Conservation (phyloP, 2,888 invertebrate species). For the Uropetala carovei region DNA sequence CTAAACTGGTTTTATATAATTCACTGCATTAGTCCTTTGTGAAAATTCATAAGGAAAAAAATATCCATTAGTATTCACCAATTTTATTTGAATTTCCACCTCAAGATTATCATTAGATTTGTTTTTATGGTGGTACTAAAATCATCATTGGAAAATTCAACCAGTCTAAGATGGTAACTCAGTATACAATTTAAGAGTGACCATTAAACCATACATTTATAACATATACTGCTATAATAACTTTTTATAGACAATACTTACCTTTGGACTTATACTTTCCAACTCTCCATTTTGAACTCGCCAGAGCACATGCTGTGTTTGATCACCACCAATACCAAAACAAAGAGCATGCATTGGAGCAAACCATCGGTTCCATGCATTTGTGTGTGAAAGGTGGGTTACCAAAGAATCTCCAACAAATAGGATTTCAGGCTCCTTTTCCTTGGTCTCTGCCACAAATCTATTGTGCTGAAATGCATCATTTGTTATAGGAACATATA, state of each 20-base stretch:
- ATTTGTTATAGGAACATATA: conserved; percentile 62
- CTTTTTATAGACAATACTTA: conserved; percentile 72
- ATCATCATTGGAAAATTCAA: no score
- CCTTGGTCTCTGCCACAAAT: conserved; percentile 89
- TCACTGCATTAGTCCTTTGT: no score
- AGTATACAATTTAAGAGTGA: no score
- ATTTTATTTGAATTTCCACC: no score
- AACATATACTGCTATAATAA: no score
- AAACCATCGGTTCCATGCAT: conserved; percentile 93
- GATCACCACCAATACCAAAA: conserved; percentile 92
- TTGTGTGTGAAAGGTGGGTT: conserved; percentile 88
- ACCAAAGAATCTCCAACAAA: conserved; percentile 94
- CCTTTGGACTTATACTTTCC: conserved; percentile 92
- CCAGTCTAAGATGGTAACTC: no score
- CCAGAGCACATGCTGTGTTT: conserved; percentile 93
- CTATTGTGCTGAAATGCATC: conserved; percentile 85
- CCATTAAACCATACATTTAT: no score
- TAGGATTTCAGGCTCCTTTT: conserved; percentile 94
- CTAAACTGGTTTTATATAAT: no score
- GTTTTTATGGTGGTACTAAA: no score
- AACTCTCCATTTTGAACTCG: conserved; percentile 92
- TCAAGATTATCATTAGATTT: no score
- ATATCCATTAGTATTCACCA: no score
- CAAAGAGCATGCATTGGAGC: conserved; percentile 94
- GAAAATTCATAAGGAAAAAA: no score